Evolutionary conservation across 2,888 invertebrate species (phyloP).

Genomic region (Zootermopsis nevadensis): DNA sequence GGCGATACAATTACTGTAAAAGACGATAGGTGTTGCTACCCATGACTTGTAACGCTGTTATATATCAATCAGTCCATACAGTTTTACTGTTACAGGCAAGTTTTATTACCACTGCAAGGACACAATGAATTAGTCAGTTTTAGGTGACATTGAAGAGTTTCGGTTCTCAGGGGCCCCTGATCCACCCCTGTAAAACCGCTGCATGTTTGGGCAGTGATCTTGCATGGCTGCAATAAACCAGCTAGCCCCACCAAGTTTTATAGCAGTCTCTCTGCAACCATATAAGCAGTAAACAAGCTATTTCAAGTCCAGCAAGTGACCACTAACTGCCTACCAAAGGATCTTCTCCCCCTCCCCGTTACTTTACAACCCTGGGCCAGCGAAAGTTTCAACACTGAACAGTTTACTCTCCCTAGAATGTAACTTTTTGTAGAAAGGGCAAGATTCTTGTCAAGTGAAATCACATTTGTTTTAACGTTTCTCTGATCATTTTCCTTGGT

Average conservation of each 20-base stretch:
- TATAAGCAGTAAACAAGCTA: conserved; percentile 35
- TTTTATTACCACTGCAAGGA: neutral
- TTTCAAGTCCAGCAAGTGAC: conserved; percentile 32
- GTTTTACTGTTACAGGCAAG: neutral
- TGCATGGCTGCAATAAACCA: conserved; percentile 28
- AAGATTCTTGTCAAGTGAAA: too few species aligned
- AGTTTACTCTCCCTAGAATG: neutral
- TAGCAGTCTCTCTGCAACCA: neutral
- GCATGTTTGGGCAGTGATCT: neutral
- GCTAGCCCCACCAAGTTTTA: conserved; percentile 10
- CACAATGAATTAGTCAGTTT: neutral
- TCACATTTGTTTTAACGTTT: too few species aligned
- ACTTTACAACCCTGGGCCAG: neutral
- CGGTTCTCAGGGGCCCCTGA: neutral
- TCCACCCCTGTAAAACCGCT: neutral
- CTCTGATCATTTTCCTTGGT: too few species aligned
- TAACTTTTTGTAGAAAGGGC: too few species aligned
- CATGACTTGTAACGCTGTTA: neutral
- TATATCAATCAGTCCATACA: neutral
- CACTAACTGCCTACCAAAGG: conserved; percentile 19
- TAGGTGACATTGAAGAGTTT: neutral
- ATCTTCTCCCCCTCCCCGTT: neutral
- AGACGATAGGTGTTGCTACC: neutral
- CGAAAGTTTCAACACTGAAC: neutral
- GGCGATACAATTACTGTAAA: too few species aligned